Base-by-base conservation (phyloP, 2,888 invertebrate genomes). In the Salpingus planirostris region DNA sequence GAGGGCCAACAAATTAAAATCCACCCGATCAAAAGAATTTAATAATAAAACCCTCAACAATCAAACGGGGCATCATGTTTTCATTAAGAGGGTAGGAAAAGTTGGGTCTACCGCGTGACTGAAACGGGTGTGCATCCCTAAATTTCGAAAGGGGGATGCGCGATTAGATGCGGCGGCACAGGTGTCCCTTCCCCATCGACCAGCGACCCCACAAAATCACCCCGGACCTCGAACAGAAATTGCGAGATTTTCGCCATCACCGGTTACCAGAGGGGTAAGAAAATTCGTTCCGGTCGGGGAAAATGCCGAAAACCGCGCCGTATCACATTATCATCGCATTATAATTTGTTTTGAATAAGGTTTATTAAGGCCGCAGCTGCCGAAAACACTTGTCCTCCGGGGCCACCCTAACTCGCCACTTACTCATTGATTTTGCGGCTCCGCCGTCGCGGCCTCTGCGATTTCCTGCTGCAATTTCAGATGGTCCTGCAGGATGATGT, bases 401-500 rank as follows among this genome's bases (percentile, higher is more conserved):
- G n/a, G n/a, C 18, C 18, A 18, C 18, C 18, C 18, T 21, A 12
- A 23, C 11, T 13, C 24, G 24, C 10, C 6, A 7, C 18, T 8
- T 18, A 8, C 15, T 13, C 18, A 13, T n/a, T 8, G 18, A 8
- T 27, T 14, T 24, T 24, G n/a, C 2, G 3, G n/a, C n/a, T n/a
- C n/a, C n/a, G n/a, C n/a, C n/a, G n/a, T n/a, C n/a, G n/a, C n/a
- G n/a, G n/a, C n/a, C n/a, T n/a, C n/a, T 21, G n/a, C 41, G 18
- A 51, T 56, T 46, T 52, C 61, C 38, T 49, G 44, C 33, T 52
- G 55, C 34, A 63, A 43, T 40, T 53, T 57, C 21, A 61, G 15
- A 36, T 62, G 60, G 36, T 61, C 62, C 29, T 47, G 44, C 18
- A 63, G 41, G 7, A 53, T 33, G 30, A 57, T 42, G 30, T 62